Percentiles rank a stretch among this genome's conserved stretches.
phyloP scores from a whole-genome alignment of 92 coral and sea anemone species.

The Epizoanthus rinbou region DNA sequence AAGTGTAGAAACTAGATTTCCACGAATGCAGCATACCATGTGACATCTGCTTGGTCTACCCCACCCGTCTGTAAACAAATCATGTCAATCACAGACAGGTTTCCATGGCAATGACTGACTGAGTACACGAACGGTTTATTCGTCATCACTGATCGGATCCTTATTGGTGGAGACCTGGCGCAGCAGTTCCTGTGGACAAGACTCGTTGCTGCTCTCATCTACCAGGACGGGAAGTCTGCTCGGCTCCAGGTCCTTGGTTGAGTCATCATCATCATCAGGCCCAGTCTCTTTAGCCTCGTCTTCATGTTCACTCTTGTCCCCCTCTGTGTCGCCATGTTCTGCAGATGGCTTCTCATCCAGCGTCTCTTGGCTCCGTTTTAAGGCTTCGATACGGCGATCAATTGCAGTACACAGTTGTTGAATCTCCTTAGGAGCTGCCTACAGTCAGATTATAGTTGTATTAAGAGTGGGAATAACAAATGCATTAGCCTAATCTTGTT shows the following conservation, averaged over 20 bases:
- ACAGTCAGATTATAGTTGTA: neutral
- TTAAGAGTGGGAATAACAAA: too few relatives aligned
- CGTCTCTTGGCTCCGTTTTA: slow-evolving; percentile 72
- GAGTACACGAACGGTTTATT: neutral
- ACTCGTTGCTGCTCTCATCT: slow-evolving; percentile 69
- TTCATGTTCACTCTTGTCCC: slow-evolving; percentile 50
- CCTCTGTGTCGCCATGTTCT: slow-evolving; percentile 50
- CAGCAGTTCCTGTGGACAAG: slow-evolving; percentile 51
- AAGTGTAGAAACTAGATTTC: too few relatives aligned
- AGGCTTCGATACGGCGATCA: slow-evolving; percentile 92
- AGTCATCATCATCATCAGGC: slow-evolving; percentile 54
- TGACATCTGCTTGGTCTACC: too few relatives aligned
- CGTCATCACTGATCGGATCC: slow-evolving; percentile 52
- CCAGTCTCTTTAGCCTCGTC: slow-evolving; percentile 66
- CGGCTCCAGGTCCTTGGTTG: slow-evolving; percentile 41
- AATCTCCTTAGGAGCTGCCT: slow-evolving; percentile 96
- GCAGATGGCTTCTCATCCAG: slow-evolving; percentile 32
- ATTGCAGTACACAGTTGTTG: slow-evolving; percentile 92
- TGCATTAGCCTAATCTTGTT: too few relatives aligned
- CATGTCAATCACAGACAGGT: neutral
- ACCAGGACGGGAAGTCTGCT: slow-evolving; percentile 46
- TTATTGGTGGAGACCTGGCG: slow-evolving; percentile 44
- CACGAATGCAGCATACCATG: too few relatives aligned
- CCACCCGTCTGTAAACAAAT: neutral
- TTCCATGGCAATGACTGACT: neutral